Evolutionary conservation across 1,140 invertebrate species (phyloP), one percentile per base, ranked within the genome.

Genomic region (Formica selysi): DNA sequence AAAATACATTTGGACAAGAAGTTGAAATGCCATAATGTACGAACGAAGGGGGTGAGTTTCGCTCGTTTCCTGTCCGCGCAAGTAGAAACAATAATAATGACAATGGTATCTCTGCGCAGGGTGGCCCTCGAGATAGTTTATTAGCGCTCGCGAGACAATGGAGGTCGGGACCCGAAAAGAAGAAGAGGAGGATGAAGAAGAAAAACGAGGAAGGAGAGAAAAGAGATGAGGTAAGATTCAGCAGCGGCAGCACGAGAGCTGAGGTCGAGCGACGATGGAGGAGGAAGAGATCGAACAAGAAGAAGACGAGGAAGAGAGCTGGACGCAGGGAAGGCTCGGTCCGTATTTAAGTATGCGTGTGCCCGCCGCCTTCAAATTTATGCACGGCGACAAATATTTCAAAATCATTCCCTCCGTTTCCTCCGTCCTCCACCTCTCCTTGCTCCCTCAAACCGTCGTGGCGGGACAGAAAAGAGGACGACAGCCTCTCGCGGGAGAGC

Each of bases 341-440:
- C 93, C 91, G 94, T 95, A 95, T 95, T 95, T 95, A 95, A 95
- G 93, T 93, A 94, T 95, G 94, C 93, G 92, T 91, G 91, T 91
- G 91, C 90, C 91, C 90, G 88, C 93, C 90, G 93, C 90, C 91
- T 91, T 90, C 92, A 92, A 94, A 95, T 95, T 95, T 95, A 95
- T 94, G 93, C 90, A 68, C 85, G 93, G 94, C 94, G 94, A 94
- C 92, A 95, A 95, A 95, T 95, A 94, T 95, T 95, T 95, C 93
- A 94, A 95, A 95, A 94, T 94, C 91, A 88, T 91, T 92, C 85
- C 78, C 85, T 86, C 71, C 26, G 76, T 29, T 65, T 79, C 48
- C 48, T 3, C 36, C 51, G 8, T 36, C 81, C 26, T 70, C 74
- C 64, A 2, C 32, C 73, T 54, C 51, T 79, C 67, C 80, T 70